Base-by-base conservation (phyloP, 2,797 vertebrate species). In the Trachops cirrhosus region DNA sequence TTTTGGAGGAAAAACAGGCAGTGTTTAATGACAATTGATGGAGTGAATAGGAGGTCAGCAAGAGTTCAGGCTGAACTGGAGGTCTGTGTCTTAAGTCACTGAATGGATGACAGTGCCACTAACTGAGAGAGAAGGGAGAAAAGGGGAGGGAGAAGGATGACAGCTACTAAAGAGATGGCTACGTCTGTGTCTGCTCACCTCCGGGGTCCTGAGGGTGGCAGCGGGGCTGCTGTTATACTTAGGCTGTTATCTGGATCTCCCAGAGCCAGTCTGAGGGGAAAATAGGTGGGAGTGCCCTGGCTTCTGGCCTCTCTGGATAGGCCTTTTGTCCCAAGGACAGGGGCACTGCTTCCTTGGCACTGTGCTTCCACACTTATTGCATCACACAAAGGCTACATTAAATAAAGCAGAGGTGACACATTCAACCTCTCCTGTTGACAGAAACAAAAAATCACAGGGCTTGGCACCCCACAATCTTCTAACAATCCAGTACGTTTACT, bases 391-490 rank as follows among this genome's bases (percentile, higher is more conserved):
- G 54, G 29, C 32, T 64, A 78, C 57, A 82, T 19, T 68, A 79
- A 77, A 84, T 64, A 80, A 74, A 79, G 64, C 62, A 41, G 87
- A 74, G n/a, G n/a, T 15, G 21, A 62, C 48, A 84, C 16, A 19
- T 14, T 44, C 22, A 48, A 74, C 48, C 29, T 34, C 29, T 29
- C 18, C 48, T 46, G n/a, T 64, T 77, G 18, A 78, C 11, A 89
- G 59, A 86, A 80, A 71, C 44, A 93, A 91, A 91, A 91, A 79
- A 14, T 24, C 21, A 29, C 21, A 44, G 34, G 39, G 29, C 57
- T 34, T 54, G 54, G 32, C 54, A 89, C 7, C 16, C 22, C 24
- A 57, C 29, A 54, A 34, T 9, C 54, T 91, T 59, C 48, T 73
- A 67, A 93, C 7, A 71, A 68, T 44, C 57, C 37, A 50, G 1